Conservation (phyloP, 2,888 invertebrate genomes). For the Sesamia inferens region DNA sequence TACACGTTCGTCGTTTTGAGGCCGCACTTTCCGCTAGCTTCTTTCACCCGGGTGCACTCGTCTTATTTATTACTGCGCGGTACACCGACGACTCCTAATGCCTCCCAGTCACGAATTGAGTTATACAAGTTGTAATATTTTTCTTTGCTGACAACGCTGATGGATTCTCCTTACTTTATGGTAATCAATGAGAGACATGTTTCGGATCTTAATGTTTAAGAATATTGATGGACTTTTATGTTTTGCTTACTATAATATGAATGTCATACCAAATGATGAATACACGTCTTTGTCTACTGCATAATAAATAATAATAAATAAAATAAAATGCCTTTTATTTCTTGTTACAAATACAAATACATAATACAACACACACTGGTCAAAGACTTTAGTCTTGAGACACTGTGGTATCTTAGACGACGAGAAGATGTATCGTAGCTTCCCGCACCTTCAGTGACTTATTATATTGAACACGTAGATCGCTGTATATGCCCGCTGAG, state of each 20-base stretch:
- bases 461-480: too few relatives aligned
- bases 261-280: background rate
- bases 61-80: constrained; percentile 55
- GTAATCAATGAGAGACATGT: constrained; percentile 49
- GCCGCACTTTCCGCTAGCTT: constrained; percentile 36
- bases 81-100: constrained; percentile 50
- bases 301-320: too few relatives aligned
- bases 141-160: constrained; percentile 47
- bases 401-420: too few relatives aligned
- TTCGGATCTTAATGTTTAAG: constrained; percentile 22
- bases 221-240: constrained; percentile 13
- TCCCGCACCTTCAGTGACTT: too few relatives aligned
- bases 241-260: constrained; percentile 1
- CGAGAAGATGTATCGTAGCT: too few relatives aligned
- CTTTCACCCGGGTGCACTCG: constrained; percentile 45
- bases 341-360: too few relatives aligned
- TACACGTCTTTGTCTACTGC: background rate
- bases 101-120: constrained; percentile 57
- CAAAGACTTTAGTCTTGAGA: too few relatives aligned
- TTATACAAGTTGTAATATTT: constrained; percentile 55
- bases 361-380: too few relatives aligned
- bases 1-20: constrained; percentile 29
- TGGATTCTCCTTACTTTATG: constrained; percentile 48
- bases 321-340: too few relatives aligned
- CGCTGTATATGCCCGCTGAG: too few relatives aligned